Percentiles rank a stretch among this genome's conserved stretches.
Evolutionary conservation across 2,888 invertebrate species (phyloP).

Genomic region (Periphyllus acericola): DNA sequence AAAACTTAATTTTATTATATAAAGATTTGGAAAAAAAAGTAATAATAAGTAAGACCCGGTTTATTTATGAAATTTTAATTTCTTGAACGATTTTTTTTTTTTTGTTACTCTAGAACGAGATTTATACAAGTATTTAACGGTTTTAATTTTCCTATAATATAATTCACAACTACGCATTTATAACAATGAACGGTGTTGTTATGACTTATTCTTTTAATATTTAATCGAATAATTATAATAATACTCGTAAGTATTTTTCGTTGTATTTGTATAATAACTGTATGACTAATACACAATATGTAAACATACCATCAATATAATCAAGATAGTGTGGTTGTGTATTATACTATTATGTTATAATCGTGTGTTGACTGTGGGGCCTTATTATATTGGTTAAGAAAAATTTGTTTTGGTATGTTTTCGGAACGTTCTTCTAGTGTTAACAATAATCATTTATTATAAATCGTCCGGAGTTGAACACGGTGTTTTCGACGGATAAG

Average conservation of each 20-base stretch:
- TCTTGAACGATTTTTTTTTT: not conserved
- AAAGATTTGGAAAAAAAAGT: not conserved
- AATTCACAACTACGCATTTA: no score
- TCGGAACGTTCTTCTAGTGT: constrained; percentile 1
- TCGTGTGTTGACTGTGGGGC: not conserved
- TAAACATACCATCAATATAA: constrained; percentile 1
- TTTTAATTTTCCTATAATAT: not conserved
- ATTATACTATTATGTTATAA: not conserved
- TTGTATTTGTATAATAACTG: not conserved
- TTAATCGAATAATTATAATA: constrained; percentile 29
- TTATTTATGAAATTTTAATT: not conserved
- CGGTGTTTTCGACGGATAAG: constrained; percentile 33
- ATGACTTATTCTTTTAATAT: not conserved
- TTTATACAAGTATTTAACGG: not conserved
- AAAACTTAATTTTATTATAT: constrained; percentile 18
- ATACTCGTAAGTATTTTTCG: not conserved
- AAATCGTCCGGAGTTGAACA: not conserved
- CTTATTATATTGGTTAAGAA: not conserved
- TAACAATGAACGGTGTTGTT: not conserved
- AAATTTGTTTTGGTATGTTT: constrained; percentile 24
- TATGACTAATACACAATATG: not conserved
- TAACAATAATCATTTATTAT: not conserved
- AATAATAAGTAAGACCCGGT: not conserved
- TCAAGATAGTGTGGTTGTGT: not conserved
- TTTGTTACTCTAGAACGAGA: no score